phyloP scores from a whole-genome alignment of 1,140 invertebrate genomes.

The Cydia fagiglandana region DNA sequence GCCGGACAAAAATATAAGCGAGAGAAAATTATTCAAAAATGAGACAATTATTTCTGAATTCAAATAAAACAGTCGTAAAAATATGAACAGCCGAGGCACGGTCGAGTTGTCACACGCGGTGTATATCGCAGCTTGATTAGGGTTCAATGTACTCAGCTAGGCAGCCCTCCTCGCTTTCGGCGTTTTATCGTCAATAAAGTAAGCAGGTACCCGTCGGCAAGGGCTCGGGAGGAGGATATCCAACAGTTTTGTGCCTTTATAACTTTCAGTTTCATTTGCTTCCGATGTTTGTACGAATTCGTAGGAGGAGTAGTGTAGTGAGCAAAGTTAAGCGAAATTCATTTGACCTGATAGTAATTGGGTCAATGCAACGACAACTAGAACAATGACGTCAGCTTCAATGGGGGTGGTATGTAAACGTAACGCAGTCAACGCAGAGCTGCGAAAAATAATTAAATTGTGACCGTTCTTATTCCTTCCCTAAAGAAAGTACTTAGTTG shows the following conservation, averaged over 20 bases:
- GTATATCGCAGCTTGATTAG: conserved; percentile 23
- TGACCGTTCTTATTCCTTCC: neutral
- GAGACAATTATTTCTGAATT: neutral
- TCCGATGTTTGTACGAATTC: neutral
- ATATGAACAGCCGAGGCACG: conserved; percentile 12
- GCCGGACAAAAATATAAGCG: neutral
- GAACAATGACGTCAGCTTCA: conserved; percentile 26
- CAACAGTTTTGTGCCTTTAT: conserved; percentile 7
- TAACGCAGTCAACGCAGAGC: neutral
- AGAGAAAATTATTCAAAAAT: neutral
- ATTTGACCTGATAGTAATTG: conserved; percentile 19
- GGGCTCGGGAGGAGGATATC: neutral
- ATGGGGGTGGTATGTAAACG: conserved; percentile 1
- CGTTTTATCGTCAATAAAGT: conserved; percentile 35
- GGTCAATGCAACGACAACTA: conserved; percentile 30
- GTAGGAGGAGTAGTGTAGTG: neutral
- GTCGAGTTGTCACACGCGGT: conserved; percentile 23
- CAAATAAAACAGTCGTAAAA: neutral
- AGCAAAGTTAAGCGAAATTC: neutral
- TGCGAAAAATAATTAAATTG: neutral
- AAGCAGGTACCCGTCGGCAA: neutral
- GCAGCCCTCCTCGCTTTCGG: conserved; percentile 31
- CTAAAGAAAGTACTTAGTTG: conserved; percentile 34
- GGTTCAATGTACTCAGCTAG: conserved; percentile 32
- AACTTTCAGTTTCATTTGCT: conserved; percentile 11